phyloP scores from a whole-genome alignment of 2,797 vertebrate species.

The Ctenopoma kingsleyae region DNA sequence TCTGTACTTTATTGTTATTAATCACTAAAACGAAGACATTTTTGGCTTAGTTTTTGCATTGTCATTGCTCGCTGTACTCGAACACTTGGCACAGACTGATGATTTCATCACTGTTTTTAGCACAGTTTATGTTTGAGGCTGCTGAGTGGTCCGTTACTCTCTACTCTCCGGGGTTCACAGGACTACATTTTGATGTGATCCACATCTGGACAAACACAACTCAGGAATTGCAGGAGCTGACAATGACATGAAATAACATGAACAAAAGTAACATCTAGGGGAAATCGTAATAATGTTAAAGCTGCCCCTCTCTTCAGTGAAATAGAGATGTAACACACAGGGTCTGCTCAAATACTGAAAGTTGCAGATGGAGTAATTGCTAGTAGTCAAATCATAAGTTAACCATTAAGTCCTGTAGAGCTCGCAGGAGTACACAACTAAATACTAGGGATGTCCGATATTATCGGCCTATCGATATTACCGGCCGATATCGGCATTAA shows the following conservation, averaged over 20 bases:
- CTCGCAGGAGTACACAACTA: no score
- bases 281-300: neutral
- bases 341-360: neutral
- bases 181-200: neutral
- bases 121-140: neutral
- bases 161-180: neutral
- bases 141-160: neutral
- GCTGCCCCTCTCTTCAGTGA: no score
- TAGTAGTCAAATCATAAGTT: no score
- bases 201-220: slow-evolving; percentile 12
- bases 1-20: neutral
- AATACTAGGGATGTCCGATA: no score
- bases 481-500: no score
- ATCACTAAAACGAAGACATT: neutral
- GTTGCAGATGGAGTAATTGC: neutral
- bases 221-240: neutral
- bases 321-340: neutral
- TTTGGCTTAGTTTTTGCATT: neutral
- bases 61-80: neutral
- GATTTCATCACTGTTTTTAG: neutral
- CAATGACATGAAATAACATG: neutral
- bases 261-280: neutral
- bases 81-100: neutral
- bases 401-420: no score
- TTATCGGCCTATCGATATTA: no score